Percentiles rank a stretch among this genome's conserved stretches.
Conservation (phyloP, 1,140 invertebrate genomes). For the Drosophila suzukii region DNA sequence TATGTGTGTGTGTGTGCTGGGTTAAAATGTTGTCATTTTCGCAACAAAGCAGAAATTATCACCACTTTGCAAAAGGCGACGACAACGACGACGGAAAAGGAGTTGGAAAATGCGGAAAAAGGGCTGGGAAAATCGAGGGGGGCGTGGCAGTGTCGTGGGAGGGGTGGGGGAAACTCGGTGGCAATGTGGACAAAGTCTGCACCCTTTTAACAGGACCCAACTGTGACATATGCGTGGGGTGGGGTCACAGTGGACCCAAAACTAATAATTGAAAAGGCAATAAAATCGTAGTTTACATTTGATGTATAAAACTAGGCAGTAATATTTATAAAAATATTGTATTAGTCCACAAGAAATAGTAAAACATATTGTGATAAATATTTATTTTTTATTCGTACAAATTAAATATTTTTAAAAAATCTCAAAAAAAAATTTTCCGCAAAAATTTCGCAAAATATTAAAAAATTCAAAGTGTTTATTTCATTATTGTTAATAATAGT, state of each 20-base stretch:
- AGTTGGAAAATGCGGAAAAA: constrained; percentile 35
- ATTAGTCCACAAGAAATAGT: too few relatives aligned
- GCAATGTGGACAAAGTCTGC: constrained; percentile 41
- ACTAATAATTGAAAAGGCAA: background rate
- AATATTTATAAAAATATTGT: too few relatives aligned
- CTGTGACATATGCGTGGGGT: constrained; percentile 6
- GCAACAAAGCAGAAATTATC: constrained; percentile 83
- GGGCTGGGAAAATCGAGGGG: constrained; percentile 1
- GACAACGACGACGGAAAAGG: constrained; percentile 48
- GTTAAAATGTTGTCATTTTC: constrained; percentile 81
- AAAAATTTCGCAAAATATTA: too few relatives aligned
- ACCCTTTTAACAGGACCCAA: constrained; percentile 38
- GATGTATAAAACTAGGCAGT: too few relatives aligned
- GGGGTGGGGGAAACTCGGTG: constrained; percentile 9
- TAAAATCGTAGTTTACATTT: too few relatives aligned
- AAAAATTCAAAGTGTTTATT: too few relatives aligned
- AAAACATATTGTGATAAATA: too few relatives aligned
- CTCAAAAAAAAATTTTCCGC: too few relatives aligned
- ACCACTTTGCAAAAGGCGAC: constrained; percentile 80
- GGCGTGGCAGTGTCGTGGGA: too few relatives aligned
- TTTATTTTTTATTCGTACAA: too few relatives aligned
- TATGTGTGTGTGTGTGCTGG: constrained; percentile 25
- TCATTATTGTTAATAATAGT: too few relatives aligned
- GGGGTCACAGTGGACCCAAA: constrained; percentile 5
- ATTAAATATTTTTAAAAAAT: too few relatives aligned